Evolutionary conservation across 1,140 invertebrate genomes (phyloP), one percentile per base, ranked within the genome.

Genomic region (Drosophila nannoptera): DNA sequence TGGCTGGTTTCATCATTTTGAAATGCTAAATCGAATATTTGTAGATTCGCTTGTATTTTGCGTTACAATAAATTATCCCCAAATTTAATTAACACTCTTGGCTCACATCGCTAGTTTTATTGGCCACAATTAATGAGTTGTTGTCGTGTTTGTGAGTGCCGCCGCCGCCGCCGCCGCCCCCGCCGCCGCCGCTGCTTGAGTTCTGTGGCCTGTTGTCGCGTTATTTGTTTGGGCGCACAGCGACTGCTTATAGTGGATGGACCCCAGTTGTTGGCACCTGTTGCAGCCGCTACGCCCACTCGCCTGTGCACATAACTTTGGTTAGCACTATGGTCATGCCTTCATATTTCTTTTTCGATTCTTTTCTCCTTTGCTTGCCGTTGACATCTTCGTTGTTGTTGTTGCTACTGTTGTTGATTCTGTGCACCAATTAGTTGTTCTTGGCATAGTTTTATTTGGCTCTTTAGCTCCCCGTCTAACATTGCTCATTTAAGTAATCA

Each of bases 401-500:
- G 22, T 22, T 22, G 22, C 22, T 22, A 22, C 22, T 22, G 22
- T 9, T 48, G 33, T 60, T 55, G 38, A 42, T 43, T 69, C 53
- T 70, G 59, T 65, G 32, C 55, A 84, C 80, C 80, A 83, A 84
- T 83, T 84, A 84, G 58, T 76, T 78, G 76, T 83, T 83, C 80
- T 83, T 83, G 80, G 78, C 78, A 84, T 84, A 84, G 78, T 84
- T 83, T 82, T 78, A 73, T 73, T 62, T 45, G 36, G 56, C 77
- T 69, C 77, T 49, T 50, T 50, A 45, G 35, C 70, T 55, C 12
- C 12, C 22, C 33, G 40, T 16, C 52, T 60, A 77, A 81, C 78
- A 75, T 78, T 75, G 75, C 73, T 83, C 80, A 83, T 83, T 78
- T 78, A 83, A 83, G 78, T 83, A 84, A 83, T 84, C 80, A 76